These are phyloP conservation scores for Balearica regulorum DNA, from an alignment of 2,797 vertebrate species.

Conservation along the genomic window DNA sequence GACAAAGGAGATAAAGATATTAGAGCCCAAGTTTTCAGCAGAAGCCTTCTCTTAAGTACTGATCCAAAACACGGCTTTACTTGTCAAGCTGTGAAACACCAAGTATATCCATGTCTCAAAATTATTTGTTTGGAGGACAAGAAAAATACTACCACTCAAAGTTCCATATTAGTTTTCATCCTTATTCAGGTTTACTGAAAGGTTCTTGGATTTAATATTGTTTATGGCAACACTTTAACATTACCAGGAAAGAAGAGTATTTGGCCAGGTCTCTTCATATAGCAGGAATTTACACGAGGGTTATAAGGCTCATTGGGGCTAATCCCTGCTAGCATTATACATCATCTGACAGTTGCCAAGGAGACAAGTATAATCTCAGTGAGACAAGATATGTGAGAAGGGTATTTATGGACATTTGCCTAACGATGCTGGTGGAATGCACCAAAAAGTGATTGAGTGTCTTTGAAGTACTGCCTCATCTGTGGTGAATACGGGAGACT, in stretches of 20 bases:
- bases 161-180: not conserved
- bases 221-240: not conserved
- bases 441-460: constrained; percentile 12
- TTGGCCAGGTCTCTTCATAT: constrained; percentile 20
- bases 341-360: constrained; percentile 66
- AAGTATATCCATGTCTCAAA: not conserved
- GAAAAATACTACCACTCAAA: not conserved
- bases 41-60: constrained; percentile 10
- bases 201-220: not conserved
- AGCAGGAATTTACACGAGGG: constrained; percentile 22
- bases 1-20: constrained; percentile 41
- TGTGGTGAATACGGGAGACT: not conserved
- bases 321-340: constrained; percentile 53
- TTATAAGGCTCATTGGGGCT: constrained; percentile 43
- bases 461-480: constrained; percentile 24
- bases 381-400: constrained; percentile 54
- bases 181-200: not conserved
- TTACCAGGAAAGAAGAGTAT: not conserved
- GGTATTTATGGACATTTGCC: constrained; percentile 64
- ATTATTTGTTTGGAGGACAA: not conserved
- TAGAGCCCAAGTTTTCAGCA: constrained; percentile 25
- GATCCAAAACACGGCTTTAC: constrained; percentile 14
- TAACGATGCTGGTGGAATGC: constrained; percentile 30
- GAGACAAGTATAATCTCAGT: constrained; percentile 58
- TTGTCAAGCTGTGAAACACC: not conserved